Conservation (phyloP, 2,113 vertebrate species). For the Dascyllus trimaculatus region DNA sequence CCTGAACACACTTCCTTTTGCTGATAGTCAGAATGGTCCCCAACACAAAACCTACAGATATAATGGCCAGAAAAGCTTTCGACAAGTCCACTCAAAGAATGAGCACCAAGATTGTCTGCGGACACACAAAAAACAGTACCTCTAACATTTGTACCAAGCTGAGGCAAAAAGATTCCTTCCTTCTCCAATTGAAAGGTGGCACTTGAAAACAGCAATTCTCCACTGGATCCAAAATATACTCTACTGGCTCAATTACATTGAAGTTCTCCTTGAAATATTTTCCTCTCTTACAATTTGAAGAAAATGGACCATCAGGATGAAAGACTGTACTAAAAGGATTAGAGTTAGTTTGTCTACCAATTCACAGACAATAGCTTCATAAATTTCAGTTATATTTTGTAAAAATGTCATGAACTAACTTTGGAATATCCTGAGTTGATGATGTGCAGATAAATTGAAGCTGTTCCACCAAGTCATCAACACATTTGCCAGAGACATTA, state of each 20-base stretch:
- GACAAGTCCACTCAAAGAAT: neutral
- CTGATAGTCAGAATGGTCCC: conserved; percentile 7
- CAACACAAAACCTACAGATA: conserved; percentile 6
- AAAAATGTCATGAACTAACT: too few species aligned
- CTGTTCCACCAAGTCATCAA: too few species aligned
- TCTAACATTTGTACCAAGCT: neutral
- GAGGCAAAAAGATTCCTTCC: neutral
- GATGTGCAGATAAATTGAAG: too few species aligned
- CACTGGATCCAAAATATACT: too few species aligned
- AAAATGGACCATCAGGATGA: neutral
- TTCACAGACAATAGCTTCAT: too few species aligned
- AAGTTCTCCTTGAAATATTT: neutral
- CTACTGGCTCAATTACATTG: neutral
- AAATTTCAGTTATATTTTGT: too few species aligned
- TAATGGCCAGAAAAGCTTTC: conserved; percentile 8
- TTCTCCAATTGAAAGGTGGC: neutral
- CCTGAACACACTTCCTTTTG: neutral
- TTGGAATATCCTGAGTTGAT: too few species aligned
- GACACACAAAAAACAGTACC: conserved; percentile 8
- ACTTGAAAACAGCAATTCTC: neutral
- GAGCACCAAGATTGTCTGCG: neutral
- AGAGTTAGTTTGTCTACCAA: too few species aligned
- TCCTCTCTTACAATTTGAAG: neutral
- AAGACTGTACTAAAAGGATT: neutral
- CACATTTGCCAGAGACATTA: too few species aligned